Evolutionary conservation across 2,113 vertebrate genomes (phyloP).

Genomic region (Cichladusa arquata): DNA sequence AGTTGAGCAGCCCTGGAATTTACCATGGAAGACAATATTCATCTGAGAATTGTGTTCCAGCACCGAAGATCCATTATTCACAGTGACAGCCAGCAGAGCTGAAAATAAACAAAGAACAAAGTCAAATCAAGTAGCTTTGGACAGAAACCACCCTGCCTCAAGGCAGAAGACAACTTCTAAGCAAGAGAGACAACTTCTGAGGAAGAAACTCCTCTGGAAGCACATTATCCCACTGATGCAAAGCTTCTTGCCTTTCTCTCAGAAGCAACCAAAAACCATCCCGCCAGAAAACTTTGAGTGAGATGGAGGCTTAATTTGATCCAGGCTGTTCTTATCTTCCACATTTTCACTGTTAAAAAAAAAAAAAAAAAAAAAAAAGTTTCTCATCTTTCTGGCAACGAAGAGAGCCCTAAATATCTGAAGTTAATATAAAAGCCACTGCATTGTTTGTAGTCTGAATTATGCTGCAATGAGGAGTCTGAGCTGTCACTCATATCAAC

Average conservation of each 20-base stretch:
- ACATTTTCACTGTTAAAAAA: neutral
- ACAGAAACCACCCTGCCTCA: conserved; percentile 28
- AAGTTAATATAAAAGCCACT: neutral
- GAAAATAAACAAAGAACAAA: conserved; percentile 61
- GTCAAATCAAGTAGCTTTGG: conserved; percentile 46
- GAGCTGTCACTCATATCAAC: neutral
- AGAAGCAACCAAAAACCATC: neutral
- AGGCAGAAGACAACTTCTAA: conserved; percentile 50
- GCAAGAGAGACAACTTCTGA: conserved; percentile 18
- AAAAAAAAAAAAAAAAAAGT: neutral
- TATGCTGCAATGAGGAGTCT: neutral
- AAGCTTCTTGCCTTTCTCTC: conserved; percentile 1
- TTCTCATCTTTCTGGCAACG: neutral
- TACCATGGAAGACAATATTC: conserved; percentile 6
- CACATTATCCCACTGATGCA: neutral
- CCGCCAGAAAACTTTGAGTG: neutral
- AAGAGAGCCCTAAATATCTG: neutral
- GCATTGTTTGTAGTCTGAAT: conserved; percentile 16
- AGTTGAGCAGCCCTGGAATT: neutral
- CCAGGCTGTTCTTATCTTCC: conserved; percentile 12
- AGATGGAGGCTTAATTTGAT: conserved; percentile 12
- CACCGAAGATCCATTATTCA: conserved; percentile 28
- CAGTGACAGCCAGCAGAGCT: conserved; percentile 30
- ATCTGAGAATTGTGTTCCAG: conserved; percentile 3
- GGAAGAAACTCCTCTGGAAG: conserved; percentile 25